Percentiles rank a stretch among this genome's conserved stretches.
These are phyloP conservation scores for Drosophila testacea DNA, from an alignment of 2,888 invertebrate species.

Conservation along the genomic window DNA sequence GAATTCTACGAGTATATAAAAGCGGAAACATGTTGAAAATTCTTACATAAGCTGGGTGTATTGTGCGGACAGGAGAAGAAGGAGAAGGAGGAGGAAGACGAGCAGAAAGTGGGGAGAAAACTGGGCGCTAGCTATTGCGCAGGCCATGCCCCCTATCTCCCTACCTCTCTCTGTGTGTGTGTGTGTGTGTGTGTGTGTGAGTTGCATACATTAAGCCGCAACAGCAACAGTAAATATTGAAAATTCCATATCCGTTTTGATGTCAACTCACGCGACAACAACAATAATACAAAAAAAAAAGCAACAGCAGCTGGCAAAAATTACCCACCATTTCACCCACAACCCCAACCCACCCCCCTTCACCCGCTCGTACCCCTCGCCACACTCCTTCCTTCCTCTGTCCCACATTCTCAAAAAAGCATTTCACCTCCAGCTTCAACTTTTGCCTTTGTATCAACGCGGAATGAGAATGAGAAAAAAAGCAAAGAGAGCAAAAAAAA, in stretches of 20 bases:
- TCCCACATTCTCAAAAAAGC: neutral
- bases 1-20: conserved; percentile 67
- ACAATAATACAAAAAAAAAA: conserved; percentile 18
- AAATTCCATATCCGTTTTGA: conserved; percentile 78
- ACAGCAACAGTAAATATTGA: conserved; percentile 74
- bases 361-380: neutral
- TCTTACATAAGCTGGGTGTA: conserved; percentile 70
- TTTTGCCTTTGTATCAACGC: conserved; percentile 25
- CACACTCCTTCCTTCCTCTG: neutral
- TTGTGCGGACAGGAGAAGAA: conserved; percentile 2
- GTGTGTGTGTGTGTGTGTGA: conserved; percentile 25
- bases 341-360: neutral
- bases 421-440: conserved; percentile 8
- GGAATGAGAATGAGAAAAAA: conserved; percentile 20
- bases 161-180: conserved; percentile 12
- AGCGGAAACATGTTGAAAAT: conserved; percentile 77
- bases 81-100: neutral
- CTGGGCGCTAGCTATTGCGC: conserved; percentile 50
- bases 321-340: conserved; percentile 17
- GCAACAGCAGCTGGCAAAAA: conserved; percentile 47
- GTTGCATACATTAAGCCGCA: conserved; percentile 71
- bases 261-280: conserved; percentile 65
- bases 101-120: conserved; percentile 8
- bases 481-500: conserved; percentile 9
- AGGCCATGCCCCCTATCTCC: conserved; percentile 21